Base-by-base conservation (phyloP, 2,113 vertebrate species). In the Limanda limanda region DNA sequence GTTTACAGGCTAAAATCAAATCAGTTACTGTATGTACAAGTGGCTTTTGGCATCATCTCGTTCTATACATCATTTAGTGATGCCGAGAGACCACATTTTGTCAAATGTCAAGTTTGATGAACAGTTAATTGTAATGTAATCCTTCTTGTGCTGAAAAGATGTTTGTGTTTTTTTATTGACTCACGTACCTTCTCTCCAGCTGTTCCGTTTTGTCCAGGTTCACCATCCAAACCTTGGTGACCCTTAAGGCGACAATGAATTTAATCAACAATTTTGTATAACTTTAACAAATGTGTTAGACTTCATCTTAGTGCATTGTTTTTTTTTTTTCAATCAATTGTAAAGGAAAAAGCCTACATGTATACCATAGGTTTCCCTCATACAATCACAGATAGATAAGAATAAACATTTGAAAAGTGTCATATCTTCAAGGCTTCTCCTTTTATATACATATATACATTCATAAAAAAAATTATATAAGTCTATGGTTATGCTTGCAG, bases 151-250 rank as follows among this genome's bases (percentile, higher is more conserved):
- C 5, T 18, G 20, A n/a, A 59, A 42, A 27, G 20, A 21, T 11
- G 9, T 45, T 54, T 42, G 3, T 54, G 31, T 61, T 73, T 56
- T 73, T 56, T 58, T 18, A 24, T 21, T 73, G 1, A 47, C 3
- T 65, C 27, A 42, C 58, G 1, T 79, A 95, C 95, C 93, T 95
- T 95, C 14, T 85, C 88, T 79, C 95, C 95, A 10, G 65, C 7
- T 2, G 48, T 8, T 11, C 95, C 95, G 23, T 92, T 74, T 54
- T 88, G 82, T 25, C 94, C 95, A 52, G 89, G 65, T 4, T 65
- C 85, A 42, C 95, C 95, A 5, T 88, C 12, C 60, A 90, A 8
- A 15, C 95, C 95, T 86, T 85, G 91, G 82, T 95, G 93, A 79
- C 95, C 95, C 95, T 95, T 61, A 62, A 51, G 54, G 65, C 35